Percentiles rank a stretch among this genome's conserved stretches.
Evolutionary conservation across 2,113 vertebrate genomes (phyloP).

Genomic region (Lophotis ruficrista): DNA sequence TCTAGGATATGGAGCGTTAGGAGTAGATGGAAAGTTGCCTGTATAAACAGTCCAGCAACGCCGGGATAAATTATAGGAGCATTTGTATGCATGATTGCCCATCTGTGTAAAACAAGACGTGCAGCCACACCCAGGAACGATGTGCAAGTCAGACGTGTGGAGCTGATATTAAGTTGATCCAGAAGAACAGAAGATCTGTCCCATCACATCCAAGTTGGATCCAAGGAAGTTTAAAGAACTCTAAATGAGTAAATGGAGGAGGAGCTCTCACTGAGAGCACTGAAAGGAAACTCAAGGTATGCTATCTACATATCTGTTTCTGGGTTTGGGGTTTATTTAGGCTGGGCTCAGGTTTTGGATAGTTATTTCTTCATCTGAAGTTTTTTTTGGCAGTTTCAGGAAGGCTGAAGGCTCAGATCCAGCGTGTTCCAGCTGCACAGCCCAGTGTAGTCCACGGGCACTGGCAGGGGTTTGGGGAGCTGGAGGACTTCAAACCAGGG

Average conservation of each 20-base stretch:
- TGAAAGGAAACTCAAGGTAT: background rate
- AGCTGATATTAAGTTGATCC: background rate
- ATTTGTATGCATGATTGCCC: conserved; percentile 19
- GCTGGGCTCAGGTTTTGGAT: background rate
- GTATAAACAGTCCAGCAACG: conserved; percentile 11
- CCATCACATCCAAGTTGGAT: background rate
- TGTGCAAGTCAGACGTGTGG: background rate
- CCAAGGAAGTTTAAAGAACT: background rate
- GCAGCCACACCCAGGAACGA: background rate
- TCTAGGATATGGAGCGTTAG: conserved; percentile 15
- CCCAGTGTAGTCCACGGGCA: accelerated
- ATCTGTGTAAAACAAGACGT: background rate
- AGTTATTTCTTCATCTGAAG: background rate
- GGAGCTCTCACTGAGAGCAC: background rate
- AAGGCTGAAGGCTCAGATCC: background rate
- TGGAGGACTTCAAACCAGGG: background rate
- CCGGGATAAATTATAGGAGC: conserved; percentile 17
- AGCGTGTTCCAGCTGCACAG: accelerated
- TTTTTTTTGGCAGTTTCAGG: background rate
- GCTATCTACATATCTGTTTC: background rate
- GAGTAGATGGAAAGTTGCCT: conserved; percentile 20
- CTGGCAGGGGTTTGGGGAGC: background rate
- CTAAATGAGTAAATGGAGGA: background rate
- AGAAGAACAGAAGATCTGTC: background rate
- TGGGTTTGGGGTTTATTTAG: background rate